Base-by-base conservation (phyloP, 1,140 invertebrate species). In the Drosophila equinoxialis region DNA sequence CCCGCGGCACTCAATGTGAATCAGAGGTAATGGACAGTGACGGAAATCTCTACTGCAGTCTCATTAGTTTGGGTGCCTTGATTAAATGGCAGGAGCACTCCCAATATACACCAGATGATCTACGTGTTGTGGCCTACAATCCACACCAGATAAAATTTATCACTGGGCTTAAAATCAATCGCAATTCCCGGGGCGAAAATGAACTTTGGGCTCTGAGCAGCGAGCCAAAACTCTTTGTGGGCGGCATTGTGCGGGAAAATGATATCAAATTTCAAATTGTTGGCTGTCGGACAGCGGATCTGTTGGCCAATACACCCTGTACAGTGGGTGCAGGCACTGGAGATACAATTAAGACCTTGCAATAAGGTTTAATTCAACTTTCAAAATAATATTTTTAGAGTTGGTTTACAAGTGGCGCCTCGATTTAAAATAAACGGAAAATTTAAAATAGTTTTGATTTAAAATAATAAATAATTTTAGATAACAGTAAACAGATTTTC, bases 211-310 rank as follows among this genome's bases (percentile, higher is more conserved):
- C 75, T 54, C 68, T 96, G 6, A 95, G 95, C 0, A 94, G 93
- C 11, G 93, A 95, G 11, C 96, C 96, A 77, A 95, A 96, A 73
- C 71, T 91, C 1, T 91, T 91, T 60, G 90, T 91, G 11, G 90
- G 90, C 1, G 94, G 93, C 3, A 92, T 93, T 0, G 68, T 96
- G 8, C 93, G 87, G 61, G 68, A 92, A 0, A 92, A 93, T 23
- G 94, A 94, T 78, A 91, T 94, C 0, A 96, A 97, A 89, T 97
- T 95, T 77, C 93, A 96, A 77, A 95, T 97, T 55, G 92, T 91
- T 39, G 91, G 90, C 37, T 90, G 89, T 61, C 78, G 89, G 17
- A 79, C 87, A 2, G 75, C 86, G 39, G 90, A 92, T 66, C 69
- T 92, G 4, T 54, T 92, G 26, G 71, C 77, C 7, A 89, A 87